These are phyloP conservation scores for Azorinus chamasolen DNA, from an alignment of 2,888 invertebrate genomes.

Conservation along the genomic window DNA sequence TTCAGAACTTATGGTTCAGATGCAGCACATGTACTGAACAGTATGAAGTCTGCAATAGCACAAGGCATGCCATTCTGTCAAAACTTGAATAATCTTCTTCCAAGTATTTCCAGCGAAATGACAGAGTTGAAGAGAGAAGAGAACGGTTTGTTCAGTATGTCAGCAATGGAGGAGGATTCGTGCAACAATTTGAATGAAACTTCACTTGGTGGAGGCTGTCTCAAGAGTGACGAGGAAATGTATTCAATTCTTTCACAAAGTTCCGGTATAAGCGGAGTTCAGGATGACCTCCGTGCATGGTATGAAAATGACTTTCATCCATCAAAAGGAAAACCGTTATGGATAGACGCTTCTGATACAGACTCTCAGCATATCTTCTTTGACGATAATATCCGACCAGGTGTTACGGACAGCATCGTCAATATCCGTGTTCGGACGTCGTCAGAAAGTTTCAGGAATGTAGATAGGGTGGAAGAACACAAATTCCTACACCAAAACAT, in stretches of 20 bases:
- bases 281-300: constrained; percentile 51
- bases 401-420: constrained; percentile 54
- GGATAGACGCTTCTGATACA: constrained; percentile 44
- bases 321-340: constrained; percentile 53
- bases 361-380: constrained; percentile 60
- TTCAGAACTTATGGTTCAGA: constrained; percentile 59
- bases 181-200: neutral
- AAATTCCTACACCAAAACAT: constrained; percentile 51
- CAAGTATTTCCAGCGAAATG: constrained; percentile 19
- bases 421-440: constrained; percentile 43
- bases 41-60: constrained; percentile 39
- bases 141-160: constrained; percentile 9
- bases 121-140: constrained; percentile 14
- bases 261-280: constrained; percentile 45
- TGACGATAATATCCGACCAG: constrained; percentile 64
- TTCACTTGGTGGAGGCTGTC: neutral
- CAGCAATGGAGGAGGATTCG: neutral
- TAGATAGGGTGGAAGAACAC: constrained; percentile 46
- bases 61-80: constrained; percentile 33
- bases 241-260: constrained; percentile 34
- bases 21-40: constrained; percentile 41
- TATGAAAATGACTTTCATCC: constrained; percentile 51
- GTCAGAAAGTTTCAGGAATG: constrained; percentile 27
- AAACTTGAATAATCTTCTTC: constrained; percentile 15
- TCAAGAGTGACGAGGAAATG: constrained; percentile 54